Evolutionary conservation across 35 echinoderm and acorn worm genomes (phyloP).

Genomic region (Acanthaster planci): DNA sequence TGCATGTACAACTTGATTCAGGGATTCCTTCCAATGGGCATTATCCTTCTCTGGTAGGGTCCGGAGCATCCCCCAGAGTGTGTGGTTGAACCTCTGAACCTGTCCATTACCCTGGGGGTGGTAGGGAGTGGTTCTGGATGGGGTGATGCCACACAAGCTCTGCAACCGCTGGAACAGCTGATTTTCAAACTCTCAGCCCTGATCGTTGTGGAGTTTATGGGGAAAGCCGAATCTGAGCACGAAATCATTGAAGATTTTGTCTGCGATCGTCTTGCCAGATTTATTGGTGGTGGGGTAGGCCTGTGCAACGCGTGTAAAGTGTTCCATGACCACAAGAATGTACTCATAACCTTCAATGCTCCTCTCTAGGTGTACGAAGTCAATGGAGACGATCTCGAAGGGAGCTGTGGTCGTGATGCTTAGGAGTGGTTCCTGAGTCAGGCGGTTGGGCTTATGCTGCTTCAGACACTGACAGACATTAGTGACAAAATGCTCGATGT

Average conservation of each 20-base stretch:
- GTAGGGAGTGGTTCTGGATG: no score
- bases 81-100: no score
- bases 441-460: constrained; percentile 39
- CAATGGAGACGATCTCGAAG: constrained; percentile 67
- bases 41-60: no score
- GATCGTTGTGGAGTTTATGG: constrained; percentile 41
- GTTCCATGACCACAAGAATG: constrained; percentile 73
- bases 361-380: constrained; percentile 67
- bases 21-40: no score
- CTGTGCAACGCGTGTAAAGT: constrained; percentile 63
- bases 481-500: constrained; percentile 51
- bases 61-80: no score
- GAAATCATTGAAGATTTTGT: constrained; percentile 62
- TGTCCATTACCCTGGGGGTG: no score
- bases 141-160: no score
- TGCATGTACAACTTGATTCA: no score
- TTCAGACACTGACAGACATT: constrained; percentile 41
- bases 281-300: constrained; percentile 82
- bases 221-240: constrained; percentile 55
- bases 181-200: constrained; percentile 62
- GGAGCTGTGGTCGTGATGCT: constrained; percentile 49
- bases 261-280: constrained; percentile 37
- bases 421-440: constrained; percentile 45
- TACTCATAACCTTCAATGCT: constrained; percentile 67
- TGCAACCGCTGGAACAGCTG: constrained; percentile 31